Evolutionary conservation across 2,113 vertebrate genomes (phyloP), one percentile per base, ranked within the genome.

Genomic region (Menidia beryllina): DNA sequence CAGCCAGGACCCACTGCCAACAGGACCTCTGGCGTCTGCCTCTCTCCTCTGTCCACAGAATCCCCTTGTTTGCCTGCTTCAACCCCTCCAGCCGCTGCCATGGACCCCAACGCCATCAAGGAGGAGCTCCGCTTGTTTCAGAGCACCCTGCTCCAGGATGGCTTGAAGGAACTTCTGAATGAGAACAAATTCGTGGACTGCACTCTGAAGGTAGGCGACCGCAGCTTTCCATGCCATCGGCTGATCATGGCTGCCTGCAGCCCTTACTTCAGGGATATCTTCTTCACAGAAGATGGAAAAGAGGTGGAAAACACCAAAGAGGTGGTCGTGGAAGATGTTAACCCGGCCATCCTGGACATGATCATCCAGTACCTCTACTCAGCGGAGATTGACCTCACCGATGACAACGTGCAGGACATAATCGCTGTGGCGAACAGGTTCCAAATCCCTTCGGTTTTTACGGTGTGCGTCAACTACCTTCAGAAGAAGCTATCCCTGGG

Each of bases 131-230:
- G 97, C 52, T 94, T 99, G 85, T 99, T 99, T 83, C 98, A 99
- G 89, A 98, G 96, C 79, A 99, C 98, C 24, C 94, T 99, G 82
- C 96, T 99, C 77, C 98, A 99, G 91, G 98, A 99, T 57, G 98
- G 98, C 70, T 93, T 99, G 65, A 97, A 97, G 86, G 97, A 98
- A 84, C 96, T 99, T 78, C 94, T 99, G 7, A 97, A 98, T 60
- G 97, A 99, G 91, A 98, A 98, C 90, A 98, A 97, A 86, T 99
- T 99, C 88, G 92, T 99, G 87, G 98, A 99, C 90, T 99, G 98
- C 85, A 95, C 94, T 65, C 91, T 99, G 27, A 98, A 98, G 91
- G 97, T 98, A 45, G 97, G 96, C 17, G 96, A 97, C 87, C 96
- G 93, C 86, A 95, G 94, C 86, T 92, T 99, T 62, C 97, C 98